A percentile compares a stretch with the other conserved stretches of the same genome.
Evolutionary conservation across 2,888 invertebrate genomes (phyloP).

Genomic region (Drosophila gaucha): DNA sequence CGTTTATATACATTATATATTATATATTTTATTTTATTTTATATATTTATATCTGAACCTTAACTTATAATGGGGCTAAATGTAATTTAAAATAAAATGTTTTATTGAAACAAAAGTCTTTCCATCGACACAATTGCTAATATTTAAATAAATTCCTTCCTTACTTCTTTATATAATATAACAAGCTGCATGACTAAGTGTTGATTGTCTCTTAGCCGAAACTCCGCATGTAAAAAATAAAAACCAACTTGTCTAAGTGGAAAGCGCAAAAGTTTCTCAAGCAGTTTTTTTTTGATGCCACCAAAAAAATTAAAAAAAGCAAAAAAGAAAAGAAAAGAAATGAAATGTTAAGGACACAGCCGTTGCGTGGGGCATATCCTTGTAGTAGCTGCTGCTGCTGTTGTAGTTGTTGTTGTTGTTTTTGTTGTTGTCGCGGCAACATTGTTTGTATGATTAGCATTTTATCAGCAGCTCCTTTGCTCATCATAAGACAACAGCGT

Average conservation of each 20-base stretch:
- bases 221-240: conserved; percentile 6
- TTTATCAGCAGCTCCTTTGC: conserved; percentile 72
- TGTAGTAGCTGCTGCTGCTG: conserved; percentile 26
- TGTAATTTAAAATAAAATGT: too few relatives aligned
- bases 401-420: conserved; percentile 16
- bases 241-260: conserved; percentile 53
- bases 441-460: conserved; percentile 77
- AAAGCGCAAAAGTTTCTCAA: conserved; percentile 61
- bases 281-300: conserved; percentile 47
- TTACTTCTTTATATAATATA: too few relatives aligned
- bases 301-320: conserved; percentile 21
- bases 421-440: conserved; percentile 47
- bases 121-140: too few relatives aligned
- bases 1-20: too few relatives aligned
- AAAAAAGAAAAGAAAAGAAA: conserved; percentile 4
- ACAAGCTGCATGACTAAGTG: conserved; percentile 24
- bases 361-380: conserved; percentile 46
- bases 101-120: too few relatives aligned
- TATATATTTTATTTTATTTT: too few relatives aligned
- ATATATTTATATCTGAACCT: too few relatives aligned
- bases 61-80: too few relatives aligned
- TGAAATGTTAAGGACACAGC: conserved; percentile 25
- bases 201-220: conserved; percentile 14
- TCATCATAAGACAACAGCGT: conserved; percentile 59
- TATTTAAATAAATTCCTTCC: too few relatives aligned